A percentile compares a stretch with the other conserved stretches of the same genome.
Evolutionary conservation across 2,888 invertebrate genomes (phyloP).

Genomic region (Asteroscopus sphinx): DNA sequence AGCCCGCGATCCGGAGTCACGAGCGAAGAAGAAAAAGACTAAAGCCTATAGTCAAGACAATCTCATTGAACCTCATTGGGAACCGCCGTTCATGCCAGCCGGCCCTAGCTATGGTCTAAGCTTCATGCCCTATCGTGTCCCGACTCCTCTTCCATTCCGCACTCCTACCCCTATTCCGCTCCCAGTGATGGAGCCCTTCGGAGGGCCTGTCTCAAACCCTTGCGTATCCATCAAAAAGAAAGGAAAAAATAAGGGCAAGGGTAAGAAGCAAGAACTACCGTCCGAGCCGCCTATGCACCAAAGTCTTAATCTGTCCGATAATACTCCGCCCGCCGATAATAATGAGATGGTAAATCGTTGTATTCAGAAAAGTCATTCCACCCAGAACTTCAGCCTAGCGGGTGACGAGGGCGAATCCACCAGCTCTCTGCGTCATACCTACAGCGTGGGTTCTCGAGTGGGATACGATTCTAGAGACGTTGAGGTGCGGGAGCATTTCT

Average conservation of each 20-base stretch:
- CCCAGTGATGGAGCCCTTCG: conserved; percentile 23
- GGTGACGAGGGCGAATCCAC: conserved; percentile 55
- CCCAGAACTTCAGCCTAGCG: conserved; percentile 66
- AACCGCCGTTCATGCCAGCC: conserved; percentile 19
- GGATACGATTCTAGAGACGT: conserved; percentile 55
- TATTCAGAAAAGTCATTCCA: conserved; percentile 74
- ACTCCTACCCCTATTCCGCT: conserved; percentile 41
- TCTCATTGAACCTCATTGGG: conserved; percentile 53
- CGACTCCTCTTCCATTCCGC: conserved; percentile 60
- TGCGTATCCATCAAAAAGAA: conserved; percentile 25
- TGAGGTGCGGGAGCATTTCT: conserved; percentile 61
- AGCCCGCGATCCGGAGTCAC: conserved; percentile 31
- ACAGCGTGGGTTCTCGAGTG: conserved; percentile 64
- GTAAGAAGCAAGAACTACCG: conserved; percentile 46
- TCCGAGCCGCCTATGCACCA: conserved; percentile 68
- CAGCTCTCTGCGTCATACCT: conserved; percentile 61
- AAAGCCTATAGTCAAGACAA: conserved; percentile 74
- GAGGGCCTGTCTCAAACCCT: conserved; percentile 11
- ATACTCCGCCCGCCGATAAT: conserved; percentile 56
- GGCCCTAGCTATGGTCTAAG: conserved; percentile 32
- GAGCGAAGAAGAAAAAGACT: conserved; percentile 54
- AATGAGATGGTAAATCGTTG: conserved; percentile 66
- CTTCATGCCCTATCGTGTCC: conserved; percentile 45
- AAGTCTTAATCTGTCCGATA: conserved; percentile 69
- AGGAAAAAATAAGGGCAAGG: conserved; percentile 57